phyloP scores from a whole-genome alignment of 2,888 invertebrate genomes.

The Lasioglossum villosulum region DNA sequence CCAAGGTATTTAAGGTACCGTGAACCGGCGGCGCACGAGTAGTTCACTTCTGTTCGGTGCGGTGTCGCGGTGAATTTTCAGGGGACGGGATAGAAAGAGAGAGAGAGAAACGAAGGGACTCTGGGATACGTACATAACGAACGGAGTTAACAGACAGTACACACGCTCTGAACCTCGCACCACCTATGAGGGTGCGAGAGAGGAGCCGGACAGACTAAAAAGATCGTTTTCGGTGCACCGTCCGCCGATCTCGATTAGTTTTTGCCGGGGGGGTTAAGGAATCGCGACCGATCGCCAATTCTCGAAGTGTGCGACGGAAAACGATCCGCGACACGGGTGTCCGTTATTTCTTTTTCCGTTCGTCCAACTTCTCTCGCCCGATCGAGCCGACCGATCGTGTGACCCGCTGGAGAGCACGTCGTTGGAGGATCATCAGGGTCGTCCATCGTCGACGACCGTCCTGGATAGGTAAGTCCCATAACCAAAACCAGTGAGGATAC shows the following conservation, averaged over 20 bases:
- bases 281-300: not conserved
- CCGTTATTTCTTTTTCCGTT: not conserved
- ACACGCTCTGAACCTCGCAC: slow-evolving; percentile 44
- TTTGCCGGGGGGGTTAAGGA: not conserved
- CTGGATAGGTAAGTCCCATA: slow-evolving; percentile 71
- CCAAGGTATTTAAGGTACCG: slow-evolving; percentile 87
- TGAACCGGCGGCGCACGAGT: slow-evolving; percentile 87
- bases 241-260: not conserved
- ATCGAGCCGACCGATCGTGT: slow-evolving; percentile 40
- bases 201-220: slow-evolving; percentile 34
- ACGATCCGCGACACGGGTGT: slow-evolving; percentile 1
- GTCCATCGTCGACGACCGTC: slow-evolving; percentile 67
- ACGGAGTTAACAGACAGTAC: slow-evolving; percentile 26
- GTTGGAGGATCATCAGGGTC: slow-evolving; percentile 61
- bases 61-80: slow-evolving; percentile 81
- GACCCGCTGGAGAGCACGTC: slow-evolving; percentile 55
- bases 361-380: not conserved
- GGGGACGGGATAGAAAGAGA: slow-evolving; percentile 63
- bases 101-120: not conserved
- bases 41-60: slow-evolving; percentile 86
- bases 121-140: slow-evolving; percentile 14
- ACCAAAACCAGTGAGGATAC: slow-evolving; percentile 40
- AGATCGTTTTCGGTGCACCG: slow-evolving; percentile 13
- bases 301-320: not conserved
- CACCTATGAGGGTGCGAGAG: slow-evolving; percentile 40